phyloP scores from a whole-genome alignment of 2,113 vertebrate species.

The Strigops habroptila region DNA sequence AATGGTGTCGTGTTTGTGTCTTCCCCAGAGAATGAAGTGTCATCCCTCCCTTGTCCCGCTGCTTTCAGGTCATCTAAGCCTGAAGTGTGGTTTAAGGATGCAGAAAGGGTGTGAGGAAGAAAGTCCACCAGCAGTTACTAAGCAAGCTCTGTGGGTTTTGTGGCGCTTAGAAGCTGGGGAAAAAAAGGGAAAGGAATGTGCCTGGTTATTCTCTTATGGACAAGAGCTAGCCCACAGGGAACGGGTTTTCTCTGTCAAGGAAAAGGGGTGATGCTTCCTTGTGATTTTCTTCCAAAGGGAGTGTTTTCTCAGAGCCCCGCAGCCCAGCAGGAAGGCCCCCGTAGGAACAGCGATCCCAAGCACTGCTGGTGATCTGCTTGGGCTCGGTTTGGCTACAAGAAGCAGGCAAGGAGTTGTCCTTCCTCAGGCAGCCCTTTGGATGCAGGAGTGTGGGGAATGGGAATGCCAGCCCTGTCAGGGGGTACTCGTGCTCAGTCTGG shows the following conservation, averaged over 20 bases:
- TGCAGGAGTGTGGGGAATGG: fast-evolving
- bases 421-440: neutral
- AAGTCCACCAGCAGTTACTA: neutral
- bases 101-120: neutral
- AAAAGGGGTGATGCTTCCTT: neutral
- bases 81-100: neutral
- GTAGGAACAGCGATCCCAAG: neutral
- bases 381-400: neutral
- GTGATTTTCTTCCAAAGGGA: neutral
- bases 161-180: neutral
- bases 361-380: neutral
- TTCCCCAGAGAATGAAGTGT: neutral
- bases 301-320: neutral
- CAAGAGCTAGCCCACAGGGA: neutral
- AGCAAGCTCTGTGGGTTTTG: neutral
- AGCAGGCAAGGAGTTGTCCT: neutral
- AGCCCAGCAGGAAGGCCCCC: neutral
- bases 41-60: fast-evolving
- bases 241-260: neutral
- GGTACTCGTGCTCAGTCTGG: neutral
- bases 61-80: neutral
- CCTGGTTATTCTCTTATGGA: neutral
- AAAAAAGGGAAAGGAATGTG: neutral
- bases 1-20: fast-evolving
- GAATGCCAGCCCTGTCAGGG: fast-evolving